Conservation (phyloP, 1,140 invertebrate genomes). For the Trichonephila inaurata region DNA sequence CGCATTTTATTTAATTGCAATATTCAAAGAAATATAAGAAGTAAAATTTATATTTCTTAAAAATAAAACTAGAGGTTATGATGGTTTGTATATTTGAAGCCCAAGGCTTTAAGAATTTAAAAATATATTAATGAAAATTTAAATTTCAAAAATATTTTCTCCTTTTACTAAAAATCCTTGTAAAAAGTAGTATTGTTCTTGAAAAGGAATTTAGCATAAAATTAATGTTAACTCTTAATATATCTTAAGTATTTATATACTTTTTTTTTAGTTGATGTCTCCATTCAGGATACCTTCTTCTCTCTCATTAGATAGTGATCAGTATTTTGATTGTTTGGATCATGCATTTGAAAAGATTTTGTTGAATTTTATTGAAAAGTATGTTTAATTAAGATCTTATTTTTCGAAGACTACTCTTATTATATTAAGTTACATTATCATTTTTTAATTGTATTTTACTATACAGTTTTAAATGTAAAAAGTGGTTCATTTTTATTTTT, state of each 20-base stretch:
- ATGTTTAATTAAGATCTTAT: neutral
- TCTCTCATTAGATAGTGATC: constrained; percentile 20
- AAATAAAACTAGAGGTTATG: no score
- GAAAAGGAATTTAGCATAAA: neutral
- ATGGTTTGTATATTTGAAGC: no score
- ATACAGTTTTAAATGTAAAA: neutral
- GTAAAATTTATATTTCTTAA: no score
- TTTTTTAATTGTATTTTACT: no score
- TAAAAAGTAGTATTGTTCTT: neutral
- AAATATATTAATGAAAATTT: no score
- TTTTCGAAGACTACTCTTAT: neutral
- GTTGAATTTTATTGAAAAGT: constrained; percentile 12
- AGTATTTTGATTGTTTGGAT: constrained; percentile 55
- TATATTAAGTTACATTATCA: no score
- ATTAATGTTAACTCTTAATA: neutral
- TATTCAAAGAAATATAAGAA: no score
- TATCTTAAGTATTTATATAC: neutral
- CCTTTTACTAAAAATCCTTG: no score
- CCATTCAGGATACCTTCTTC: constrained; percentile 4
- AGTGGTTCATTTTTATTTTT: neutral
- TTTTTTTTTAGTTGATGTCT: neutral
- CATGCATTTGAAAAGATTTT: constrained; percentile 35
- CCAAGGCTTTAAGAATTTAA: no score
- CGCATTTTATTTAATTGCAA: no score
- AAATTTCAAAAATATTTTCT: no score